Evolutionary conservation across 2,113 vertebrate species (phyloP).

Genomic region (Corythornis vintsioides): DNA sequence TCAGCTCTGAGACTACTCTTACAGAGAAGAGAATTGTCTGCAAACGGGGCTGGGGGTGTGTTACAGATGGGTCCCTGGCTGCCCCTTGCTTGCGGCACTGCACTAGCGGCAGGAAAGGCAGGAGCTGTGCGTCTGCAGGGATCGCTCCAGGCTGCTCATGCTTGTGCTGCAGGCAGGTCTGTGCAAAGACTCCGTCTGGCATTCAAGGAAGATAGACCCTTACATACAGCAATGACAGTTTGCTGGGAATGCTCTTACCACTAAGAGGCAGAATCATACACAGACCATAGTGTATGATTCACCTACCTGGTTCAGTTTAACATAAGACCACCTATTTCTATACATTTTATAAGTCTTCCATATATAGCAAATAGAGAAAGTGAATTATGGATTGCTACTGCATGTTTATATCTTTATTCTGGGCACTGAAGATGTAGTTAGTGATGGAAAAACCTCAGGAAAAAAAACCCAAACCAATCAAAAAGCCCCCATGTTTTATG

Average conservation of each 20-base stretch:
- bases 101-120: background rate
- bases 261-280: background rate
- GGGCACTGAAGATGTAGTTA: background rate
- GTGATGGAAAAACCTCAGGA: background rate
- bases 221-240: background rate
- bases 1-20: background rate
- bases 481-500: background rate
- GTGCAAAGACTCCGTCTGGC: background rate
- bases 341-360: constrained; percentile 11
- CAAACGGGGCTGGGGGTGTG: background rate
- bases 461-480: background rate
- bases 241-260: background rate
- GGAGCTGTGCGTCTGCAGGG: background rate
- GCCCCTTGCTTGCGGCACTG: fast-evolving
- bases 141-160: fast-evolving
- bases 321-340: constrained; percentile 13
- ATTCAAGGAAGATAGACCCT: background rate
- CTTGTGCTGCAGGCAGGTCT: background rate
- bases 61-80: background rate
- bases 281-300: constrained; percentile 6
- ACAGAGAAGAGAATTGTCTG: background rate
- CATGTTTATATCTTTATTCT: constrained; percentile 25
- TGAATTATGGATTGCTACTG: constrained; percentile 3
- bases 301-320: constrained; percentile 40
- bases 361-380: constrained; percentile 1